Evolutionary conservation across 92 coral and sea anemone species (phyloP).

Genomic region (Galaxea fascicularis): DNA sequence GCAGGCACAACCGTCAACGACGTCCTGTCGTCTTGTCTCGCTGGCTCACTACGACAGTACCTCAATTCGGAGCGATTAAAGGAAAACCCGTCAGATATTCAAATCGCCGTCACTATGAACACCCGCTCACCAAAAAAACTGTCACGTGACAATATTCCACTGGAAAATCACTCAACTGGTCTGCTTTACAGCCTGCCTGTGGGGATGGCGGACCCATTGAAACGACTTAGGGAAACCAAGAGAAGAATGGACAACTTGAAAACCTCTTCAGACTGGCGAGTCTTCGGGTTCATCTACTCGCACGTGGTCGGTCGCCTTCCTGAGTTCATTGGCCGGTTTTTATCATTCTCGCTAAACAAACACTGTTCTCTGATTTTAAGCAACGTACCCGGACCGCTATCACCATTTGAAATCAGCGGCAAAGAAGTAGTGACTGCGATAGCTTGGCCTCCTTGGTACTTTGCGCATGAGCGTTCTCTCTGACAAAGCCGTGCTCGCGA

Average conservation of each 20-base stretch:
- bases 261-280: constrained; percentile 85
- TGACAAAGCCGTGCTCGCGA: constrained; percentile 82
- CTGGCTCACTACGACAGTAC: constrained; percentile 93
- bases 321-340: constrained; percentile 84
- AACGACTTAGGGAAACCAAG: constrained; percentile 89
- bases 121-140: constrained; percentile 81
- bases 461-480: constrained; percentile 91
- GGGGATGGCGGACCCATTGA: constrained; percentile 65
- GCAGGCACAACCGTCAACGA: constrained; percentile 95
- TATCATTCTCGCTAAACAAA: constrained; percentile 75
- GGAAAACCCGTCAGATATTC: constrained; percentile 89
- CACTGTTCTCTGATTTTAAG: constrained; percentile 92
- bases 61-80: constrained; percentile 77
- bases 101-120: constrained; percentile 92
- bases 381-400: constrained; percentile 96
- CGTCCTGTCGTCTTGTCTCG: constrained; percentile 89
- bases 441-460: constrained; percentile 97
- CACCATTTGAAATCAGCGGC: constrained; percentile 81
- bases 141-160: constrained; percentile 83
- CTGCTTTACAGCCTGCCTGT: constrained; percentile 89
- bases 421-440: constrained; percentile 87
- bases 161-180: constrained; percentile 94
- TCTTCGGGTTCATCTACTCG: constrained; percentile 85
- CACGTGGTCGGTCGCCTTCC: constrained; percentile 91
- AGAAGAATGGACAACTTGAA: constrained; percentile 94